A percentile compares a stretch with the other conserved stretches of the same genome.
Evolutionary conservation across 92 coral and sea anemone species (phyloP).

Genomic region (Nematostella vectensis): DNA sequence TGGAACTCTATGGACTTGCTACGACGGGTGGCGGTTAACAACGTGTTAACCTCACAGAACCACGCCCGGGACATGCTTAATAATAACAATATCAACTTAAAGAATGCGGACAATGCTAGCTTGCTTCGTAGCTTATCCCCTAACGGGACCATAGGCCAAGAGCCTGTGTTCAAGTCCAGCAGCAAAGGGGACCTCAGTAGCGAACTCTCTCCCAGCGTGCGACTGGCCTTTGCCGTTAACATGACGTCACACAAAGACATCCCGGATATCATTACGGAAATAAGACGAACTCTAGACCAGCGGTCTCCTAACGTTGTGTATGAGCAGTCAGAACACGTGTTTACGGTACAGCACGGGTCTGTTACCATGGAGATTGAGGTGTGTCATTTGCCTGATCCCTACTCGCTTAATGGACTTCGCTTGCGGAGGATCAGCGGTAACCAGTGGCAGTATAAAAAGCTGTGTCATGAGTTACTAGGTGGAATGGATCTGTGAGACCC

Average conservation of each 20-base stretch:
- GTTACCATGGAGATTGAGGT: conserved; percentile 95
- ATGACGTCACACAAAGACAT: conserved; percentile 85
- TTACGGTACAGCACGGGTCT: conserved; percentile 81
- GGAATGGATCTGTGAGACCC: conserved; percentile 70
- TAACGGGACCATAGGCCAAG: conserved; percentile 68
- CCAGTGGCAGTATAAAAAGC: conserved; percentile 90
- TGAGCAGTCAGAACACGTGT: conserved; percentile 74
- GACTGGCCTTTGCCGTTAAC: conserved; percentile 72
- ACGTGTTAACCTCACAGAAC: conserved; percentile 47
- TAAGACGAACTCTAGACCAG: conserved; percentile 77
- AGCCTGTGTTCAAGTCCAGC: conserved; percentile 56
- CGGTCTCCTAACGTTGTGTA: conserved; percentile 69
- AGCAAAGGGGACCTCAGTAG: conserved; percentile 58
- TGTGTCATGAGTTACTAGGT: conserved; percentile 80
- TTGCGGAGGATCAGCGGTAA: conserved; percentile 91
- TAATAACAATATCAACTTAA: conserved; percentile 77
- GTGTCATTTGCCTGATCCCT: conserved; percentile 61
- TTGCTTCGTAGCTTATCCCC: conserved; percentile 71
- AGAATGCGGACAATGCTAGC: conserved; percentile 55
- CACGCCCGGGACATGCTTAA: conserved; percentile 90
- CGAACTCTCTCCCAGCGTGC: conserved; percentile 58
- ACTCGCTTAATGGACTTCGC: conserved; percentile 80
- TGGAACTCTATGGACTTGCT: conserved; percentile 84
- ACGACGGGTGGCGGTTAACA: conserved; percentile 81
- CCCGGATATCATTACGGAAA: conserved; percentile 82